Conservation (phyloP, 2,888 invertebrate genomes). For the Ypsolopha scabrella region DNA sequence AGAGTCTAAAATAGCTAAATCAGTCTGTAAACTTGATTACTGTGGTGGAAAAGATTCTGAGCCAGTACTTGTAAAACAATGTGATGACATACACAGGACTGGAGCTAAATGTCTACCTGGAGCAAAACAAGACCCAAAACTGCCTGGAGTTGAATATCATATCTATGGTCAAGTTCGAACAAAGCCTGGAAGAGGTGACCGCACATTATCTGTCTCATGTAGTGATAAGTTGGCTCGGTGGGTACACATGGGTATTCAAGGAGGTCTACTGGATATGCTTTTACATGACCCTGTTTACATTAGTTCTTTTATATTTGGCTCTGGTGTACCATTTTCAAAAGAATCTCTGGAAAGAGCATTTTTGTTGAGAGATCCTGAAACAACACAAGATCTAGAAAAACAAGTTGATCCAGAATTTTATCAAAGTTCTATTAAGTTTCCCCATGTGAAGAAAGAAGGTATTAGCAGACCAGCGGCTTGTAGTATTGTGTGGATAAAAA, state of each 20-base stretch:
- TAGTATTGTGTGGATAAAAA: conserved; percentile 47
- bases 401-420: conserved; percentile 27
- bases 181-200: conserved; percentile 92
- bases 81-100: conserved; percentile 74
- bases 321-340: conserved; percentile 72
- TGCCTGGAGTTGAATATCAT: conserved; percentile 74
- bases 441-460: conserved; percentile 21
- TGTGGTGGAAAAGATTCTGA: too few species aligned
- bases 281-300: conserved; percentile 77
- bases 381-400: conserved; percentile 7
- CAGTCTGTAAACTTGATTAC: background rate
- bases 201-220: conserved; percentile 91
- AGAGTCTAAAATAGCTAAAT: conserved; percentile 22
- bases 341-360: conserved; percentile 70
- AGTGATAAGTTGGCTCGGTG: conserved; percentile 95
- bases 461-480: conserved; percentile 33
- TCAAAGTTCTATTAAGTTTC: conserved; percentile 30
- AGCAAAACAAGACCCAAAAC: conserved; percentile 67
- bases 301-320: conserved; percentile 77
- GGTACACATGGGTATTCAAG: conserved; percentile 88
- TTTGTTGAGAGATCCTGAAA: conserved; percentile 31
- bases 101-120: conserved; percentile 87
- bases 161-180: conserved; percentile 79
- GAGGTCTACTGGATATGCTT: conserved; percentile 79
- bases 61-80: too few species aligned